phyloP scores from a whole-genome alignment of 2,888 invertebrate genomes.

The Zygogramma bicolorata region DNA sequence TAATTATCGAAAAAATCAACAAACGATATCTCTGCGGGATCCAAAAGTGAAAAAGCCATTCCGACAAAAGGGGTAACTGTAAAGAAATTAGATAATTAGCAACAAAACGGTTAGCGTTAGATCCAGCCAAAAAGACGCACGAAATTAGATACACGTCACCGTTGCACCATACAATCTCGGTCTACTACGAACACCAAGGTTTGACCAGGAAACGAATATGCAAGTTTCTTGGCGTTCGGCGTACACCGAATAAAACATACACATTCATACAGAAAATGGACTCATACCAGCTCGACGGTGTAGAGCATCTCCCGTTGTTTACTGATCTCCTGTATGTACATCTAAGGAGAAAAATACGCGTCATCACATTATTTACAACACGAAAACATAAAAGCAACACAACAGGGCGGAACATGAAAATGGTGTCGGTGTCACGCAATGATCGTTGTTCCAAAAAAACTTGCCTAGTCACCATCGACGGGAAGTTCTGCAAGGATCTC shows the following conservation, averaged over 20 bases:
- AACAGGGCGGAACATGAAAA: neutral
- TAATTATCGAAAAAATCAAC: too few species aligned
- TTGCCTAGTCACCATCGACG: neutral
- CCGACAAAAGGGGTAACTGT: neutral
- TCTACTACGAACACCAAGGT: neutral
- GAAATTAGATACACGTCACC: neutral
- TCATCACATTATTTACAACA: constrained; percentile 66
- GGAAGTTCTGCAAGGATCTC: neutral
- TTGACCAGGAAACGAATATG: neutral
- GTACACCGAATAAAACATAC: neutral
- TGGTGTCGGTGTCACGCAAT: neutral
- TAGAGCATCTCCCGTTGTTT: constrained; percentile 86
- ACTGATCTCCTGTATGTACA: constrained; percentile 91
- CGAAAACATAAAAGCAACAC: constrained; percentile 51
- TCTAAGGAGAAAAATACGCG: constrained; percentile 72
- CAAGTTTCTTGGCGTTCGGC: neutral
- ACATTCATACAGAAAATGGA: constrained; percentile 34
- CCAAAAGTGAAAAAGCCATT: neutral
- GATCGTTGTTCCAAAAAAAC: constrained; percentile 10
- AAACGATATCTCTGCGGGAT: neutral
- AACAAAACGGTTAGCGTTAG: constrained; percentile 1
- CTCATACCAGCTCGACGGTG: constrained; percentile 85
- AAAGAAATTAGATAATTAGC: neutral
- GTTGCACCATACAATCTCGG: neutral
- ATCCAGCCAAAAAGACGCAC: neutral